Base-by-base conservation (phyloP, 2,113 vertebrate genomes). In the Hydropotes inermis region DNA sequence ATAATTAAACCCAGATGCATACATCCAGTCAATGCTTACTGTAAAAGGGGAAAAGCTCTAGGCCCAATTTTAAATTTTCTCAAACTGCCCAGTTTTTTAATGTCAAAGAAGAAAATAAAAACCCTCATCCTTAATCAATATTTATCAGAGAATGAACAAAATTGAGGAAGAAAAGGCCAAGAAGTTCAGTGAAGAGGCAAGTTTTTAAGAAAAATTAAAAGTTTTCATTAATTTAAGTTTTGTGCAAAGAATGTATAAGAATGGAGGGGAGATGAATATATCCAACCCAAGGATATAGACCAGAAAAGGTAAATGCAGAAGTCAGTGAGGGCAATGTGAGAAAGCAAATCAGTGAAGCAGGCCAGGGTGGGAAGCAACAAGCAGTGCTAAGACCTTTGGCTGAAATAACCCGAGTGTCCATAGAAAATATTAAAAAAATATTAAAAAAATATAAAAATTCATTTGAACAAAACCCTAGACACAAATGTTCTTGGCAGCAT, bases 1-100 rank as follows among this genome's bases (percentile, higher is more conserved):
- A 50, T 94, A 97, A 94, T 97, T 94, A 95, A 98, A 87, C n/a
- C 95, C 92, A 97, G 85, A 89, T 95, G 89, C 55, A 23, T 55
- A 85, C 33, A 90, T 64, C 58, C 91, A 95, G 30, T 79, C n/a
- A 43, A 47, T 87, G 79, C 78, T 93, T 83, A 91, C 52, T 85
- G 47, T 50, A 89, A 97, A 87, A 57, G 86, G 39, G 19, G 74
- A 55, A 97, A 87, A 86, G 47, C 15, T 45, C 39, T 74, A 58
- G 17, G 55, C 45, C 15, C 60, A 82, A 30, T 78, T 96, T 94
- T n/a, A 83, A n/a, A 81, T 58, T 28, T 57, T 89, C 86, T 97
- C 67, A 55, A 94, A 76, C 45, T 64, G n/a, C 57, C 47, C 64
- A 76, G 58, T 45, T 78, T 96, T 97, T 92, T 88, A 87, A 88